Evolutionary conservation across 1,140 invertebrate species (phyloP), one percentile per base, ranked within the genome.

Genomic region (Aphelinus certus): DNA sequence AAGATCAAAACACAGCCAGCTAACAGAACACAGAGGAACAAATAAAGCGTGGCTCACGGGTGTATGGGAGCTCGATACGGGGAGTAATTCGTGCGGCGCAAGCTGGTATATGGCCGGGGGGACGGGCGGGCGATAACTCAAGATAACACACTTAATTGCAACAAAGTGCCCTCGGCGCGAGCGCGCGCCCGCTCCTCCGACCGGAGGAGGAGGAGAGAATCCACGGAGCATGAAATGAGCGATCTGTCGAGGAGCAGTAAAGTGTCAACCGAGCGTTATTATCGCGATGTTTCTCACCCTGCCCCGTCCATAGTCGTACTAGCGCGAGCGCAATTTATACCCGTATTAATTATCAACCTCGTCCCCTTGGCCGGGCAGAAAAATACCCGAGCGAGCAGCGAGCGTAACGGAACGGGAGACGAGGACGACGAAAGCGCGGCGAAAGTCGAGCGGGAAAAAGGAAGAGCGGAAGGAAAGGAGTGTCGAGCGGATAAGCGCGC

Each of bases 231-330:
- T 81, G 80, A 80, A 81, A 78, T 76, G 72, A 78, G 68, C 77
- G 78, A 79, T 79, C 75, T 75, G 78, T 78, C 78, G 69, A 75
- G 26, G 26, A 26, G 77, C 77, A 76, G 76, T 78, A 78, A 76
- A 77, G 80, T 78, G 79, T 81, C 80, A 79, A 79, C 79, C 72
- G 75, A 78, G 82, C 80, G 4, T 84, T 83, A 85, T 86, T 84
- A 84, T 80, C 81, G 63, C 78, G 46, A 42, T 77, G 76, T 60
- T 75, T 71, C 67, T 65, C 68, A 71, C 10, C 3, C n/a, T 3
- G 1, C 61, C 26, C n/a, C 42, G 5, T 55, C 46, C 57, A 61
- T 48, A 62, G 47, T 2, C 45, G 53, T 78, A 72, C 78, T 80
- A 80, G 63, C 75, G 79, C 43, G 49, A 73, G 79, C 43, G 49